A percentile compares a stretch with the other conserved stretches of the same genome.
Conservation (phyloP, 2,113 vertebrate species). For the Fulica atra region DNA sequence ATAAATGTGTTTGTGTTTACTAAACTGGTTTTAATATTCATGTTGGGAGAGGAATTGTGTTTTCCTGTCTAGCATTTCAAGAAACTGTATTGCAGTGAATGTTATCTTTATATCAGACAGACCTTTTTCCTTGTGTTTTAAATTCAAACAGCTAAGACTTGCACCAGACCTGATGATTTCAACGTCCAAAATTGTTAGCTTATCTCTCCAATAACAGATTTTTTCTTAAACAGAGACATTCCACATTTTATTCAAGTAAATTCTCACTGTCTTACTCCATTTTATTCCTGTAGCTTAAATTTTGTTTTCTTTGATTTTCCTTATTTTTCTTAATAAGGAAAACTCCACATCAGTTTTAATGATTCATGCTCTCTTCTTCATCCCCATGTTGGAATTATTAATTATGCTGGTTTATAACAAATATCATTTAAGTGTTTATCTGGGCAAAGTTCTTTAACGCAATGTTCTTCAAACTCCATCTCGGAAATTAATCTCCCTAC, state of each 20-base stretch:
- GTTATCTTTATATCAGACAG: background rate
- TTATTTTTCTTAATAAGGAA: background rate
- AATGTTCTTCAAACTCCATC: background rate
- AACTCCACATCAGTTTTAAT: background rate
- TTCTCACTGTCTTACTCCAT: fast-evolving
- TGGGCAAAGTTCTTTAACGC: background rate
- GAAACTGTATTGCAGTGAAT: background rate
- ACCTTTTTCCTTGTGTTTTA: background rate
- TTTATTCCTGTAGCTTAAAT: background rate
- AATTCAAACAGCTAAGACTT: background rate
- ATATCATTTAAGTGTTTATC: background rate
- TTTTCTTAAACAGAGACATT: background rate
- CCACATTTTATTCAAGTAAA: background rate
- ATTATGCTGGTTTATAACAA: background rate
- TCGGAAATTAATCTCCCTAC: background rate
- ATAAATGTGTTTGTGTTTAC: background rate
- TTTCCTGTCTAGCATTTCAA: background rate
- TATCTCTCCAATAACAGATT: background rate
- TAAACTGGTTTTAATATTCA: background rate
- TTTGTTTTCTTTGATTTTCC: background rate
- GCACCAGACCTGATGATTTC: background rate
- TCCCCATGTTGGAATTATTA: background rate
- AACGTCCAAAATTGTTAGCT: background rate
- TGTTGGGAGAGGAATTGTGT: background rate
- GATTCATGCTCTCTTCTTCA: background rate